Evolutionary conservation across 2,888 invertebrate genomes (phyloP).

Genomic region (Diaprepes abbreviatus): DNA sequence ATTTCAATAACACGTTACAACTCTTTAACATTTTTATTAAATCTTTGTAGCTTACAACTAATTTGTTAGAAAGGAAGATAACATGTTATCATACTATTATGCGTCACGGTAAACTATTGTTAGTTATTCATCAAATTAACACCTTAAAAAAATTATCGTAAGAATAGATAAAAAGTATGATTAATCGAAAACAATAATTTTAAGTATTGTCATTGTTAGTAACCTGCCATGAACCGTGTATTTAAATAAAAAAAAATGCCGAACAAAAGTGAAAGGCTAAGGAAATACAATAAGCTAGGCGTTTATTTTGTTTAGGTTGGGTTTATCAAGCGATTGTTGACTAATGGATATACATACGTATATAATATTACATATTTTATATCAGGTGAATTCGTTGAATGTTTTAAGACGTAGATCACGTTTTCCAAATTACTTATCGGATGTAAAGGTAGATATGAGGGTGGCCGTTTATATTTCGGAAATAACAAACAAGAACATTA

Average conservation of each 20-base stretch:
- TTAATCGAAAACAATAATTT: conserved; percentile 33
- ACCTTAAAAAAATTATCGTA: conserved; percentile 4
- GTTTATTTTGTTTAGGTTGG: conserved; percentile 25
- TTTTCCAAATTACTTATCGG: too few relatives aligned
- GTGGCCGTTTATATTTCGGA: too few relatives aligned
- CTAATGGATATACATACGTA: not conserved
- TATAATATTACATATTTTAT: not conserved
- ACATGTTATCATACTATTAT: not conserved
- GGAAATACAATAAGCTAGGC: conserved; percentile 30
- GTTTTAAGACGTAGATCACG: too few relatives aligned
- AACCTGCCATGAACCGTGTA: conserved; percentile 42
- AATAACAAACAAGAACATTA: too few relatives aligned
- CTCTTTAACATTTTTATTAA: too few relatives aligned
- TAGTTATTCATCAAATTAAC: not conserved
- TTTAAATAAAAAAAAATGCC: conserved; percentile 30
- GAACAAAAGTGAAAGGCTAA: conserved; percentile 42
- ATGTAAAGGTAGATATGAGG: too few relatives aligned
- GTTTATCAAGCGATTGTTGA: not conserved
- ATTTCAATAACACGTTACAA: too few relatives aligned
- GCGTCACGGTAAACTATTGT: conserved; percentile 1
- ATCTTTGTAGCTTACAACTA: too few relatives aligned
- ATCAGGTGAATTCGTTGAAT: not conserved
- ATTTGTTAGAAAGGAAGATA: too few relatives aligned
- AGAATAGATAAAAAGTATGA: conserved; percentile 36
- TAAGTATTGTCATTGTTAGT: conserved; percentile 38